A percentile compares a stretch with the other conserved stretches of the same genome.
Evolutionary conservation across 2,888 invertebrate species (phyloP).

Genomic region (Euplagia quadripunctaria): DNA sequence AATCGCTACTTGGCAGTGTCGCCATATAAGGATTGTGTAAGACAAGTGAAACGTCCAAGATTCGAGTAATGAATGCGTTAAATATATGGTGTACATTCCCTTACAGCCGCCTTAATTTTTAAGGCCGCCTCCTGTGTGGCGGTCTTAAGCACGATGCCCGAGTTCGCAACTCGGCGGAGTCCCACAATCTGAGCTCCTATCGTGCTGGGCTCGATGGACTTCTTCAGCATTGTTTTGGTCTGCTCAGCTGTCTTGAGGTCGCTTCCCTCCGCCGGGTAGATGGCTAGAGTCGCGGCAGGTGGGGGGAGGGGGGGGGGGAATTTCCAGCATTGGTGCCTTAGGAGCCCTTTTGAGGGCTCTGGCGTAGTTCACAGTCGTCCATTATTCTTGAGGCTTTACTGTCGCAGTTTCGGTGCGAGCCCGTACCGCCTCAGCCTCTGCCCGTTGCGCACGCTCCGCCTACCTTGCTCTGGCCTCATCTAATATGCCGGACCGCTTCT

Average conservation of each 20-base stretch:
- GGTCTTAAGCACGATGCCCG: not conserved
- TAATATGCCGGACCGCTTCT: not conserved
- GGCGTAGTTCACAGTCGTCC: not conserved
- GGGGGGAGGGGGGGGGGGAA: not conserved
- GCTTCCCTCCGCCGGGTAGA: not conserved
- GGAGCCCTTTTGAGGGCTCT: not conserved
- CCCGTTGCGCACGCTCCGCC: rapidly evolving
- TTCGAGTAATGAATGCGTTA: no score
- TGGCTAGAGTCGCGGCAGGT: not conserved
- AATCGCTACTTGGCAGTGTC: no score
- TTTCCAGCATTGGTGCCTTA: not conserved
- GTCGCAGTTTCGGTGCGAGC: not conserved
- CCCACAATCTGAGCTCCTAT: not conserved
- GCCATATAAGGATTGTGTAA: no score
- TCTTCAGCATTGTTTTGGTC: not conserved
- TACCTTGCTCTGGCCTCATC: not conserved
- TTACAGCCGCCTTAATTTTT: not conserved
- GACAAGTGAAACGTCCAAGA: no score
- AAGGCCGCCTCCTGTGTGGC: not conserved
- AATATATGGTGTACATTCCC: no score
- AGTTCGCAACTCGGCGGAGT: not conserved
- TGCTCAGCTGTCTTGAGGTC: not conserved
- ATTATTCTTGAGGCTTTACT: rapidly evolving
- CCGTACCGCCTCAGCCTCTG: rapidly evolving
- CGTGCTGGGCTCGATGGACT: not conserved